Conservation (phyloP, 2,797 vertebrate genomes). For the Myoxocephalus aenaeus region DNA sequence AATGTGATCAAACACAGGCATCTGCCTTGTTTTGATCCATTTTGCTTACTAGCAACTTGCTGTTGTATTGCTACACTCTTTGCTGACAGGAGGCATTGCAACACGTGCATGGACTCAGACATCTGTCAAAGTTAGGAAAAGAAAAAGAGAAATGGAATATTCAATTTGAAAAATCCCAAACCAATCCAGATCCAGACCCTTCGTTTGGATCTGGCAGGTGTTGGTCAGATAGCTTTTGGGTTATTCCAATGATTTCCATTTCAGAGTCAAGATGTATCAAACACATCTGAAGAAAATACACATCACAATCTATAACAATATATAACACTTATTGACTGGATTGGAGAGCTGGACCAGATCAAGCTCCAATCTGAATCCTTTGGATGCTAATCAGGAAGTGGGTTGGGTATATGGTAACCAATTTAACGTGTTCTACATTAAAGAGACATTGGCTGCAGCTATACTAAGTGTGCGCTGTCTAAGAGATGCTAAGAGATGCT, state of each 20-base stretch:
- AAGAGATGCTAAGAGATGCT: not conserved
- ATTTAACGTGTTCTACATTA: not conserved
- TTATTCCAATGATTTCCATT: too few species aligned
- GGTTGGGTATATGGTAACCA: not conserved
- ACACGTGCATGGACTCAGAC: not conserved
- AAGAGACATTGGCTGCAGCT: not conserved
- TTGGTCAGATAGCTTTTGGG: too few species aligned
- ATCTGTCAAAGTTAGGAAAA: not conserved
- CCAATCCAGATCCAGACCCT: too few species aligned
- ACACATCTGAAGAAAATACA: too few species aligned
- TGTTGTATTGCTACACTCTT: not conserved
- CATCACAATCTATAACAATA: too few species aligned
- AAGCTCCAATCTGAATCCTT: not conserved
- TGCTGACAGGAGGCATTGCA: not conserved
- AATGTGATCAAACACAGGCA: not conserved
- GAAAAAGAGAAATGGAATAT: too few species aligned
- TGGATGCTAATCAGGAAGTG: not conserved
- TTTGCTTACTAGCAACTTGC: not conserved
- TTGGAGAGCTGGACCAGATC: not conserved
- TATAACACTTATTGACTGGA: too few species aligned
- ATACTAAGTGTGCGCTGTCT: not conserved
- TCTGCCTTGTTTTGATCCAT: not conserved
- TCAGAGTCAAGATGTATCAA: too few species aligned
- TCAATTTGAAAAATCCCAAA: too few species aligned
- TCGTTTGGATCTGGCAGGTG: too few species aligned